Percentiles rank a stretch among this genome's conserved stretches.
Conservation (phyloP, 2,888 invertebrate species). For the Drosophila borborema region DNA sequence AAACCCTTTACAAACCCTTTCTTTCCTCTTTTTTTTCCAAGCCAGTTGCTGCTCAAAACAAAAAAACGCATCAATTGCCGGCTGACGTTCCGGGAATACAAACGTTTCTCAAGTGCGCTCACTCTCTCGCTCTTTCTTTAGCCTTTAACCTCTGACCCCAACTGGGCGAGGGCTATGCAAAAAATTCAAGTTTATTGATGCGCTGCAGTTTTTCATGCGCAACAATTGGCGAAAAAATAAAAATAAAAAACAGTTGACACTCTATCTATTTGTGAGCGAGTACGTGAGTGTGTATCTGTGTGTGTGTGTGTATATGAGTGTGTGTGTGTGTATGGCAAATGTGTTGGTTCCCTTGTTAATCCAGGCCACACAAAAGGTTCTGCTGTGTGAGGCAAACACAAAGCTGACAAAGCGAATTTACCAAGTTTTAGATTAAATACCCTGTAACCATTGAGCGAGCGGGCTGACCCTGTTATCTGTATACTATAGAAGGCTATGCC, state of each 20-base stretch:
- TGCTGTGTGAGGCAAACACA: conserved; percentile 32
- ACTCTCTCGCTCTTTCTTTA: neutral
- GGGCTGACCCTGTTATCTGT: too few species aligned
- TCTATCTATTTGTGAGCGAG: conserved; percentile 1
- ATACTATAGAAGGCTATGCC: neutral
- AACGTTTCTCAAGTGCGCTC: conserved; percentile 10
- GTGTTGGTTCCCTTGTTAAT: conserved; percentile 31
- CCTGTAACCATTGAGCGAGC: conserved; percentile 20
- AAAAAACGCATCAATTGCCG: conserved; percentile 64
- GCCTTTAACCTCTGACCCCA: conserved; percentile 1
- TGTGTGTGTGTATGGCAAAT: neutral
- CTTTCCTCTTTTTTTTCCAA: neutral
- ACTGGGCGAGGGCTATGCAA: conserved; percentile 26
- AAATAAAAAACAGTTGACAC: conserved; percentile 19
- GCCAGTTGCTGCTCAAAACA: conserved; percentile 7
- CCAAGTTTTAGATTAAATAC: conserved; percentile 41
- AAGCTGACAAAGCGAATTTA: conserved; percentile 61
- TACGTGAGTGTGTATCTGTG: conserved; percentile 1
- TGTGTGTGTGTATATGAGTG: conserved; percentile 1
- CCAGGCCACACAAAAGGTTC: conserved; percentile 46
- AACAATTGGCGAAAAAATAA: conserved; percentile 48
- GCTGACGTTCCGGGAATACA: conserved; percentile 50
- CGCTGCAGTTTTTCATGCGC: conserved; percentile 52
- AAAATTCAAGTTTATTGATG: conserved; percentile 50
- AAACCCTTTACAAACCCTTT: conserved; percentile 1